Evolutionary conservation across 2,888 invertebrate genomes (phyloP), one percentile per base, ranked within the genome.

Genomic region (Apamea monoglypha): DNA sequence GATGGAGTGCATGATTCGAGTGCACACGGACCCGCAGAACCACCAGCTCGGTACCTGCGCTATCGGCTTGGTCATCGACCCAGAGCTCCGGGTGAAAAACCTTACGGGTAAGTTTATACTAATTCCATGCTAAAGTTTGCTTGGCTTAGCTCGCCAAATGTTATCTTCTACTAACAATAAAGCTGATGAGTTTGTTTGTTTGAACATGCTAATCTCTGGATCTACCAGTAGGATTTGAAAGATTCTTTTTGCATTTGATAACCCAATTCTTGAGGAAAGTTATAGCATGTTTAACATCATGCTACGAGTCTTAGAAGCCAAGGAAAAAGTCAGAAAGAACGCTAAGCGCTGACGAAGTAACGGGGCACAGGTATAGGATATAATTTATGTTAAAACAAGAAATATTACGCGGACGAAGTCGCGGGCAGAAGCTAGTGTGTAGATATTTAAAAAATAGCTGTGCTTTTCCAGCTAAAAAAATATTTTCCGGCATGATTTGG

Each of bases 11-110:
- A 98, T 98, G 64, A 97, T 98, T 29, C 97, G 97, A 21, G 97
- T 97, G 86, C 97, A 98, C 85, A 98, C 98, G 0, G 98, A 98
- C 7, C 98, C 98, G 0, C 98, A 98, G 94, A 98, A 98, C 93
- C 98, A 98, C 93, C 98, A 98, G 95, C 97, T 97, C 2, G 98
- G 98, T 18, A 98, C 98, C 8, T 98, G 98, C 85, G 98, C 98
- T 94, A 98, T 98, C 97, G 98, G 98, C 0, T 97, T 97, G 0
- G 93, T 96, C 1, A 93, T 96, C 1, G 98, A 98, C 94, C 95
- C 97, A 1, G 94, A 97, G 86, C 95, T 98, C 0, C 95, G 92
- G 87, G 97, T 98, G 0, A 94, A 97, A 81, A 97, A 97, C 1
- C 92, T 98, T 40, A 88, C 90, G 70, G 97, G 97, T 91, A 90